Evolutionary conservation across 2,113 vertebrate genomes (phyloP).

Genomic region (Carollia perspicillata): DNA sequence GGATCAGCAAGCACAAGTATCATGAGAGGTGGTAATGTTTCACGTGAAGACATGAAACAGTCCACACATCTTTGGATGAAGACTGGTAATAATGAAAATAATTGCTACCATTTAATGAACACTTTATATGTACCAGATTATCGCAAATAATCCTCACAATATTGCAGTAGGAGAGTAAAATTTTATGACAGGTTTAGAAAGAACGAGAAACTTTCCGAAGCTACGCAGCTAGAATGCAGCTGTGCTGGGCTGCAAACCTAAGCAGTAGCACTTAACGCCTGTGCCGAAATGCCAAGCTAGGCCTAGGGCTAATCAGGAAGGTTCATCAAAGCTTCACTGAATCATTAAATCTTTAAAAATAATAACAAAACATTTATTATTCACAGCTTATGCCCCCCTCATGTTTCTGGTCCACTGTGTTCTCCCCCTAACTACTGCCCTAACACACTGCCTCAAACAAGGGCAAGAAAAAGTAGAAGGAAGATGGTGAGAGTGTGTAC

Average conservation of each 20-base stretch:
- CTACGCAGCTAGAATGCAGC: not conserved
- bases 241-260: not conserved
- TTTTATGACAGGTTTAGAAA: not conserved
- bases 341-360: not conserved
- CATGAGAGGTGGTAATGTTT: not conserved
- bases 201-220: not conserved
- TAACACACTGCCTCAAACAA: not conserved
- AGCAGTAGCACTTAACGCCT: not conserved
- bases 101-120: not conserved
- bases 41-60: not conserved
- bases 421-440: not conserved
- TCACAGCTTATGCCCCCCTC: conserved; percentile 5
- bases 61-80: not conserved
- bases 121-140: not conserved
- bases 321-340: not conserved
- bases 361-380: not conserved
- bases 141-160: conserved; percentile 10
- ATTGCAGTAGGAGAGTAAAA: not conserved
- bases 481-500: not conserved
- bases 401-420: not conserved
- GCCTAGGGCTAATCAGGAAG: not conserved
- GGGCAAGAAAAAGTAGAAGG: conserved; percentile 15
- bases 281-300: not conserved
- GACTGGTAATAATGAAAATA: conserved; percentile 18
- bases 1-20: not conserved